Conservation (phyloP, 2,888 invertebrate genomes). For the Didymodactylos carnosus region DNA sequence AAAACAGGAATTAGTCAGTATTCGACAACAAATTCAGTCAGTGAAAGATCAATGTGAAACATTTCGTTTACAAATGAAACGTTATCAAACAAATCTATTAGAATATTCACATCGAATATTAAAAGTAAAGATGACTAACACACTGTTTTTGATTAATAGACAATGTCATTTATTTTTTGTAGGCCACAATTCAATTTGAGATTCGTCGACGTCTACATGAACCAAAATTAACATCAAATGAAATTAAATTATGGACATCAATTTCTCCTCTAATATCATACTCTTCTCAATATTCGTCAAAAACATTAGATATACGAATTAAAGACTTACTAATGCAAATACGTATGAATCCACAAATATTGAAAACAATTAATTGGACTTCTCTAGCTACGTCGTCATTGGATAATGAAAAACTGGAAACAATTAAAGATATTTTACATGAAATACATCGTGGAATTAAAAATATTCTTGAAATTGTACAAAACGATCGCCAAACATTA, state of each 20-base stretch:
- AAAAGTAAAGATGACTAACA: background rate
- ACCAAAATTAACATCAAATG: background rate
- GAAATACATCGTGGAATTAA: background rate
- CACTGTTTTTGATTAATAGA: background rate
- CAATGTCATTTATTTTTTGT: background rate
- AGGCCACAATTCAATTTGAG: background rate
- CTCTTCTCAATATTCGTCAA: too few species aligned
- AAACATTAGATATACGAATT: background rate
- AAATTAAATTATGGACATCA: background rate
- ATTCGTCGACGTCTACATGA: background rate
- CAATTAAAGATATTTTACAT: background rate
- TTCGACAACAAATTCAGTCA: background rate
- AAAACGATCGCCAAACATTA: background rate
- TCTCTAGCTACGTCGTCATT: background rate
- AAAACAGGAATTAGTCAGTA: background rate
- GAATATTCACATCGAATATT: background rate
- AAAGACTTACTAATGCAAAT: background rate
- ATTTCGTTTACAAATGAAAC: background rate
- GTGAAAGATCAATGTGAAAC: background rate
- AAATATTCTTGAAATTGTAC: background rate
- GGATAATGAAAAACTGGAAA: background rate
- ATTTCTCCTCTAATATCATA: background rate
- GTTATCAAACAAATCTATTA: background rate
- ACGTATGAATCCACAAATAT: background rate
- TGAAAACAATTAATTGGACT: background rate